Evolutionary conservation across 2,888 invertebrate genomes (phyloP), one percentile per base, ranked within the genome.

Genomic region (Prostheceraeus crozeri): DNA sequence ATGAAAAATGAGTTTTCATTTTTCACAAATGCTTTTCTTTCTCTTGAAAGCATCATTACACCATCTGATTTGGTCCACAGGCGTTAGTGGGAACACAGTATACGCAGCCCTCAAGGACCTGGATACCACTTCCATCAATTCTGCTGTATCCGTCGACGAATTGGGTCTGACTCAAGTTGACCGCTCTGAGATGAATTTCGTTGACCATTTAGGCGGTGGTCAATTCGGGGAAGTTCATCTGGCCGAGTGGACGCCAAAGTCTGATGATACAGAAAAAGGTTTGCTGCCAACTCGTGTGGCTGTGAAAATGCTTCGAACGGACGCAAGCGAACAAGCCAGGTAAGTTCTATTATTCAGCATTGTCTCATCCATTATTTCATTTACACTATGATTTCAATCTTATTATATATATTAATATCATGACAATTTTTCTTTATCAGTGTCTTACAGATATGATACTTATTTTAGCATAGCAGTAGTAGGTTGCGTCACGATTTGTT

Each of bases 161-260:
- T 19, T 27, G 1, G 33, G 28, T 19, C 31, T 35, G 3, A 25
- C 35, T 4, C 28, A 53, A 31, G 27, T 53, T 11, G 21, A 25
- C 31, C 53, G 16, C 2, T 28, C 31, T 16, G 19, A 19, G 2
- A 16, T 53, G 23, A 8, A 19, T n/a, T 87, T 88, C 84, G 82
- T 88, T 67, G 86, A 87, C 61, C 87, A 87, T 72, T 80, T 89
- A 40, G 87, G 87, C 21, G 88, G 87, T 75, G 89, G 89, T 63
- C 85, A 85, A 61, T 89, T 87, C 75, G 88, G 88, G 75, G 87
- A 87, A 76, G 89, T 88, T 59, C 55, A 62, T 59, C 53, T 53
- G 30, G 53, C 53, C 3, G 53, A 53, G 53, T 21, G 21, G 53
- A n/a, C 27, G 2, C 10, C n/a, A 2, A 6, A 40, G 6, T 14